phyloP scores from a whole-genome alignment of 2,888 invertebrate species.

The Andrena chrysosceles region DNA sequence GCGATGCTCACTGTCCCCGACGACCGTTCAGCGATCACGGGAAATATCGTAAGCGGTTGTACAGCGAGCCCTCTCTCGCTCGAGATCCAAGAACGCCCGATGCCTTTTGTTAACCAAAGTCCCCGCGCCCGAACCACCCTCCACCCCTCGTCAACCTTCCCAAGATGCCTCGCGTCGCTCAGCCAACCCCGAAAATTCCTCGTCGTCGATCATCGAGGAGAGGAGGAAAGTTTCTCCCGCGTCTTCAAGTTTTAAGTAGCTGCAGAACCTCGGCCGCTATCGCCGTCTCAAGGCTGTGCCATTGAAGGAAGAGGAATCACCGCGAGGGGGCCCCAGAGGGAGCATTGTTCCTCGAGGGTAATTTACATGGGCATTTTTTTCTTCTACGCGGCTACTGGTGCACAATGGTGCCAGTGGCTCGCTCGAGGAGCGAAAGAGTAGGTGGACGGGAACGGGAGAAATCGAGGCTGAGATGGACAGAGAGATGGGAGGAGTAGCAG shows the following conservation, averaged over 20 bases:
- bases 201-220: slow-evolving; percentile 60
- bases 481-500: slow-evolving; percentile 18
- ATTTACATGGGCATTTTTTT: slow-evolving; percentile 76
- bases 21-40: slow-evolving; percentile 22
- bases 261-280: slow-evolving; percentile 51
- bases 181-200: slow-evolving; percentile 56
- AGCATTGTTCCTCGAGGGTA: slow-evolving; percentile 74
- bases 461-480: slow-evolving; percentile 14
- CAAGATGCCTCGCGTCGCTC: slow-evolving; percentile 12
- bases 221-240: slow-evolving; percentile 61
- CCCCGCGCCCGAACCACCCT: slow-evolving; percentile 30
- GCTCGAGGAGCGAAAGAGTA: slow-evolving; percentile 46
- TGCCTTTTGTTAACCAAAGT: slow-evolving; percentile 51
- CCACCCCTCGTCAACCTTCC: slow-evolving; percentile 33
- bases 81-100: background rate
- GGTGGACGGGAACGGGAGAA: slow-evolving; percentile 22
- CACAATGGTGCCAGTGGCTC: slow-evolving; percentile 66
- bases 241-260: slow-evolving; percentile 71
- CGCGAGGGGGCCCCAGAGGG: slow-evolving; percentile 40
- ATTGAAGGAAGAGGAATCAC: slow-evolving; percentile 48
- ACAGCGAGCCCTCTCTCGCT: slow-evolving; percentile 10
- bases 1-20: slow-evolving; percentile 7
- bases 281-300: slow-evolving; percentile 49
- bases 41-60: slow-evolving; percentile 48
- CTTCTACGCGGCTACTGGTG: slow-evolving; percentile 56